Conservation (phyloP, 2,888 invertebrate genomes). For the Drosophila quasianomalipes region DNA sequence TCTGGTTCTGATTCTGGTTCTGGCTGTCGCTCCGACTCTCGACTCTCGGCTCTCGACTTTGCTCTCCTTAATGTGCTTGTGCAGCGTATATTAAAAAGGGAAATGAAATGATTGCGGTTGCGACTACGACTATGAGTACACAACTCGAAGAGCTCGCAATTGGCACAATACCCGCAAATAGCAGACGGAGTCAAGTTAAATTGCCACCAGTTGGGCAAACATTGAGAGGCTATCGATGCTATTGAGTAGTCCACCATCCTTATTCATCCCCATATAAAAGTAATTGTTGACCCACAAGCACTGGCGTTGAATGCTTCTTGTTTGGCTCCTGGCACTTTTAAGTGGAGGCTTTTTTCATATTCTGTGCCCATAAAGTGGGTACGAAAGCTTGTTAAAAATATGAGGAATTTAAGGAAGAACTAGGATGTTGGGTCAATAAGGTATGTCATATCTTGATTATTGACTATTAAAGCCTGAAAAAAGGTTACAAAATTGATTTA, state of each 20-base stretch:
- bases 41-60: background rate
- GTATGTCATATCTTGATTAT: background rate
- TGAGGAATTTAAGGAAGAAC: background rate
- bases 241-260: constrained; percentile 42
- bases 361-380: background rate
- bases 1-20: constrained; percentile 3
- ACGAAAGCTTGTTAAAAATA: background rate
- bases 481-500: too few species aligned
- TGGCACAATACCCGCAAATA: constrained; percentile 75
- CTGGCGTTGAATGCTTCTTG: constrained; percentile 28
- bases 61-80: constrained; percentile 70
- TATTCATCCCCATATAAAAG: constrained; percentile 55
- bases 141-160: constrained; percentile 58
- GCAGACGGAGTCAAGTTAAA: constrained; percentile 60
- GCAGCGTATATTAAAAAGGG: constrained; percentile 81
- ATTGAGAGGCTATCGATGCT: constrained; percentile 76
- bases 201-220: constrained; percentile 74
- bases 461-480: background rate
- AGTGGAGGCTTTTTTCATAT: background rate
- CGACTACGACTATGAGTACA: constrained; percentile 43
- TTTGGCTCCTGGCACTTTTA: background rate
- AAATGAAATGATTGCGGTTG: constrained; percentile 82
- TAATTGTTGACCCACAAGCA: constrained; percentile 68
- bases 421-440: too few species aligned
- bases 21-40: background rate